Evolutionary conservation across 2,797 vertebrate species (phyloP), one percentile per base, ranked within the genome.

Genomic region (Valencia hispanica): DNA sequence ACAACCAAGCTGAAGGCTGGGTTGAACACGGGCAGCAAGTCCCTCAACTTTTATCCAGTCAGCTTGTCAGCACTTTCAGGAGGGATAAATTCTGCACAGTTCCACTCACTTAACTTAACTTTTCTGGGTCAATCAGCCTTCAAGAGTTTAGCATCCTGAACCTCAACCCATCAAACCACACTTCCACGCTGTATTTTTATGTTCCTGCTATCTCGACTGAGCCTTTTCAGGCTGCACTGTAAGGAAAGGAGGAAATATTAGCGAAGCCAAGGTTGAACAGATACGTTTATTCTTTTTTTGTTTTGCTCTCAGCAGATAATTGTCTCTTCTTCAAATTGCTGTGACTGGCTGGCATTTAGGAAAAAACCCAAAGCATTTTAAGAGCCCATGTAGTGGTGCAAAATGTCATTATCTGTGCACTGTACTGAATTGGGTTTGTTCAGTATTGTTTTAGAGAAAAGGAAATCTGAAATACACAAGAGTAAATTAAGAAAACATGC

Each of bases 91-190:
- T 83, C 89, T 82, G 80, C 87, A 77, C 88, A 90, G 91, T 92
- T 94, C 89, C 91, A 90, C 91, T 91, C 92, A 92, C 93, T 94
- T 94, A 93, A 91, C 90, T 91, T 83, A 53, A 78, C 86, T 91
- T 95, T 94, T 94, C 92, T 91, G 90, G 93, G 94, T 94, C 92
- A 94, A 91, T 91, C 89, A 90, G 80, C 88, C 87, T 92, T 93
- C 87, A 88, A 90, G 77, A 88, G 85, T 86, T 91, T 87, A 89
- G 84, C 79, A 80, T 66, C 81, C 55, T 65, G 74, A 86, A 79
- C 75, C 78, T 79, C 59, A 80, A 51, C 75, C 57, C 81, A 89
- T 85, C 81, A 89, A 92, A 86, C 86, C 71, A 65, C n/a, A 55
- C 88, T 92, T 90, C 88, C 86, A 91, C 83, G 83, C 79, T 89